Conservation (phyloP, 92 coral and sea anemone genomes). For the Micromussa lordhowensis region DNA sequence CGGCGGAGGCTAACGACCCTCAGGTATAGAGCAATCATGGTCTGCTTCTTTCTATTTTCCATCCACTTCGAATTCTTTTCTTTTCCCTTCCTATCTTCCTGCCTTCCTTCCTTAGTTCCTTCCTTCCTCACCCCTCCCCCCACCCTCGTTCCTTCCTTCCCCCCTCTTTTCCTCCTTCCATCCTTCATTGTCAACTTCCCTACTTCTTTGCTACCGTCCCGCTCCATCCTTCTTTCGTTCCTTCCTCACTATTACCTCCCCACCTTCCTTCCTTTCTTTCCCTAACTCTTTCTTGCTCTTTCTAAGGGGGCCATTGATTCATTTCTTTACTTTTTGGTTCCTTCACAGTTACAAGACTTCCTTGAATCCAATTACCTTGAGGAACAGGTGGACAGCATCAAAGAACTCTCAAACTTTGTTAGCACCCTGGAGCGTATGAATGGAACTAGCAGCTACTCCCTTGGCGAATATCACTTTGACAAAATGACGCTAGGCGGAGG, state of each 20-base stretch:
- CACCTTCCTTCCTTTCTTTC: background rate
- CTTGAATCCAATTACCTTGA: slow-evolving; percentile 79
- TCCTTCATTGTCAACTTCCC: background rate
- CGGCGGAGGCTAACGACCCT: slow-evolving; percentile 9
- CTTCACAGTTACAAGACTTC: slow-evolving; percentile 75
- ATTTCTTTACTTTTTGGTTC: background rate
- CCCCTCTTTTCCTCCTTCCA: background rate
- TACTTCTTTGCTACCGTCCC: background rate
- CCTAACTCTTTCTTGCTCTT: too few relatives aligned
- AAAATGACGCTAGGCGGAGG: slow-evolving; percentile 77
- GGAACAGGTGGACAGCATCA: slow-evolving; percentile 93
- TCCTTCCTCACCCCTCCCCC: background rate
- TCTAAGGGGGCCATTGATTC: background rate
- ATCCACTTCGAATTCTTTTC: background rate
- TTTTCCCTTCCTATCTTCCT: background rate
- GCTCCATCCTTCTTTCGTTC: background rate
- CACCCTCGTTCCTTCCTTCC: background rate
- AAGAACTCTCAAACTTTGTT: slow-evolving; percentile 76
- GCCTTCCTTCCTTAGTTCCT: too few relatives aligned
- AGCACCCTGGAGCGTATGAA: slow-evolving; percentile 60
- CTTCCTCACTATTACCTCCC: background rate
- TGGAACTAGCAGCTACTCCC: background rate
- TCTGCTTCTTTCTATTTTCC: too few relatives aligned
- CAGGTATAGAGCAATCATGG: slow-evolving; percentile 26
- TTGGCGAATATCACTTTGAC: slow-evolving; percentile 92